These are phyloP conservation scores for Drosophila demipolita DNA, from an alignment of 2,888 invertebrate genomes.

Conservation along the genomic window DNA sequence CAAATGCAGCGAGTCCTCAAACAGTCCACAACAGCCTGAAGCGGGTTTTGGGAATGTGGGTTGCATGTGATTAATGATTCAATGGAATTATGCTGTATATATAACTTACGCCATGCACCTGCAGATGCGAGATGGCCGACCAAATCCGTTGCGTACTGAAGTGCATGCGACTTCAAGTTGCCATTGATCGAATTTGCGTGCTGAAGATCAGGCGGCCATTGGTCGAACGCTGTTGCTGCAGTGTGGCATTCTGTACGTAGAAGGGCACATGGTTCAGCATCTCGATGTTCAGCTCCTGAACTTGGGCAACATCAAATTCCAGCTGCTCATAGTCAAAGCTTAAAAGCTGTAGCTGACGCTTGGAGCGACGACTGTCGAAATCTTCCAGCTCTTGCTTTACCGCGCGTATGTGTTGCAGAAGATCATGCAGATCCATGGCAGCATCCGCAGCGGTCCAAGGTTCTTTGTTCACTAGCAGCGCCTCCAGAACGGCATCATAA, in stretches of 20 bases:
- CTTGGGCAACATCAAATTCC: conserved; percentile 71
- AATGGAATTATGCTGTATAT: no score
- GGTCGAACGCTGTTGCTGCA: no score
- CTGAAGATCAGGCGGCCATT: no score
- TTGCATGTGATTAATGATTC: no score
- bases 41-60: no score
- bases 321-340: conserved; percentile 65
- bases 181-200: no score
- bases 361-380: conserved; percentile 37
- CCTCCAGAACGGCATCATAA: conserved; percentile 62
- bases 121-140: no score
- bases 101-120: no score
- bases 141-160: no score
- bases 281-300: conserved; percentile 76
- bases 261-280: conserved; percentile 76
- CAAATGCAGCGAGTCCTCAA: conserved; percentile 80
- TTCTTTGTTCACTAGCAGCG: no score
- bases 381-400: conserved; percentile 57
- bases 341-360: conserved; percentile 52
- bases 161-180: no score
- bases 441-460: conserved; percentile 67
- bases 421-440: conserved; percentile 58
- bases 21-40: conserved; percentile 75
- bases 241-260: no score
- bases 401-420: conserved; percentile 29